These are phyloP conservation scores for Columba janthina DNA, from an alignment of 2,113 vertebrate genomes.

Conservation along the genomic window DNA sequence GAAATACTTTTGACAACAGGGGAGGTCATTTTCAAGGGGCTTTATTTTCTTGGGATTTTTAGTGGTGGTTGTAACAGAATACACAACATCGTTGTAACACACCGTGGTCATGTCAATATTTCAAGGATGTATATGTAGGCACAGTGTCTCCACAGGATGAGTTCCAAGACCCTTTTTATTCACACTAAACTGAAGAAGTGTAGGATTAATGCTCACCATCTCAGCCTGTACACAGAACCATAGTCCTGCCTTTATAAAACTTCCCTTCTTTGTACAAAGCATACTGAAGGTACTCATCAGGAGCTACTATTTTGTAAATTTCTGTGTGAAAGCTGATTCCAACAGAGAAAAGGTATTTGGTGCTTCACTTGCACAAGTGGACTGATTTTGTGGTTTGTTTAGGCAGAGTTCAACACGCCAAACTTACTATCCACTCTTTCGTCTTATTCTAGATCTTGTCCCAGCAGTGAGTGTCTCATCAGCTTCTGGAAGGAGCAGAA, in stretches of 20 bases:
- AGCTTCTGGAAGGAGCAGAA: background rate
- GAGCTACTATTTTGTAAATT: background rate
- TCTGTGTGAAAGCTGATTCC: background rate
- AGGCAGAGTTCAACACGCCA: background rate
- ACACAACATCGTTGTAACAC: background rate
- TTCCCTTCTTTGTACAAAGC: background rate
- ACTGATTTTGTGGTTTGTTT: background rate
- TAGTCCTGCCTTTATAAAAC: background rate
- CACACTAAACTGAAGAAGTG: background rate
- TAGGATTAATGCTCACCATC: background rate
- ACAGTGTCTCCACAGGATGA: background rate
- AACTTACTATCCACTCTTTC: background rate
- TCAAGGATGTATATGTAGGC: background rate
- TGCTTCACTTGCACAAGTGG: background rate
- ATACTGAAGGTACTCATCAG: background rate
- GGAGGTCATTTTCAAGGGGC: background rate
- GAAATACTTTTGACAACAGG: background rate
- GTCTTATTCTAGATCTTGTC: background rate
- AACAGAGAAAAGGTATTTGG: background rate
- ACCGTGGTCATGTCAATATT: background rate
- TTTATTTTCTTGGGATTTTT: background rate
- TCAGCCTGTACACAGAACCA: background rate
- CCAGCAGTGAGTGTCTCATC: background rate
- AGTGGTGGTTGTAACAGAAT: background rate
- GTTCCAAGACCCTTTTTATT: background rate